Evolutionary conservation across 1,140 invertebrate species (phyloP).

Genomic region (Papilio polytes): DNA sequence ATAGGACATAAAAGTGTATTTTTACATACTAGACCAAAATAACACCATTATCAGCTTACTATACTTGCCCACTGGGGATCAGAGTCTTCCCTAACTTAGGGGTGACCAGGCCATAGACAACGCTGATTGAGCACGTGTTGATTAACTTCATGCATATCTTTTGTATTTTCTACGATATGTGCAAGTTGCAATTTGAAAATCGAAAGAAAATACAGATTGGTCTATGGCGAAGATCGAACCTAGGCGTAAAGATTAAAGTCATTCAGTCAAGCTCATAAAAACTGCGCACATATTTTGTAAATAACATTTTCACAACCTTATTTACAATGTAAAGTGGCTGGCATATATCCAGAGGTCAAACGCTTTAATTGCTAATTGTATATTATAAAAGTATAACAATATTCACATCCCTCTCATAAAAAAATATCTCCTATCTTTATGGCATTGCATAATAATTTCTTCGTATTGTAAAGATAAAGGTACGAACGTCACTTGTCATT

Average conservation of each 20-base stretch:
- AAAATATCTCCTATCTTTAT: constrained; percentile 15
- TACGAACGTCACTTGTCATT: constrained; percentile 8
- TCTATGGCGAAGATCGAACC: too few species aligned
- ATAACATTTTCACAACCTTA: not conserved
- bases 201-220: too few species aligned
- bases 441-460: constrained; percentile 31
- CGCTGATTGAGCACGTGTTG: too few species aligned
- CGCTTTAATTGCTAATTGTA: not conserved
- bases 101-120: too few species aligned
- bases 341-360: constrained; percentile 13
- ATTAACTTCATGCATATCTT: too few species aligned
- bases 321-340: not conserved
- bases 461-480: constrained; percentile 27
- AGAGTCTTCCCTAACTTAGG: too few species aligned
- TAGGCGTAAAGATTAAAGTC: too few species aligned
- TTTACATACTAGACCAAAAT: not conserved
- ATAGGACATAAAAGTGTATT: not conserved
- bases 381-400: constrained; percentile 8
- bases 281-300: not conserved
- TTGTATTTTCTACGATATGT: too few species aligned
- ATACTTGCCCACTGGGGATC: too few species aligned
- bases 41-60: too few species aligned
- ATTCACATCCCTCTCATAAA: constrained; percentile 6
- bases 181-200: too few species aligned
- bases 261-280: too few species aligned